Conservation (phyloP, 35 echinoderm and acorn worm species). For the Apostichopus japonicus region DNA sequence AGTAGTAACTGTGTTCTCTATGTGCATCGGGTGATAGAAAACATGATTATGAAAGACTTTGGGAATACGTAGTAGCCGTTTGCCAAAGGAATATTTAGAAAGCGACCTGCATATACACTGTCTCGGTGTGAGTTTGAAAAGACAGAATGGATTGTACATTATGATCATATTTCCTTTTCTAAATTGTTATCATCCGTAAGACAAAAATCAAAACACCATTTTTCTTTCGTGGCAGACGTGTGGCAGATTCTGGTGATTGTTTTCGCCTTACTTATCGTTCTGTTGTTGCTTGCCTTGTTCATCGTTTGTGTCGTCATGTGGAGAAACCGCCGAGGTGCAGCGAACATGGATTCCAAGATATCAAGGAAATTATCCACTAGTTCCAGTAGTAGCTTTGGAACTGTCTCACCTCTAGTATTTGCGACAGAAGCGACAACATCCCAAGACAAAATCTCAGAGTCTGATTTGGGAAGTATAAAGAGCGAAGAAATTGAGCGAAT, state of each 20-base stretch:
- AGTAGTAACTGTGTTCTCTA: too few species aligned
- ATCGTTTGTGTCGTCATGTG: too few species aligned
- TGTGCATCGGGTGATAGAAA: too few species aligned
- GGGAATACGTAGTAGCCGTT: background rate
- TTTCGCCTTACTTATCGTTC: too few species aligned
- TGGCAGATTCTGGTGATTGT: too few species aligned
- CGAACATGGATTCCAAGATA: background rate
- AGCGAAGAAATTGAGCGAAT: slow-evolving; percentile 2
- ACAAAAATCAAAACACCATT: background rate
- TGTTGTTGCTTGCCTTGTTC: too few species aligned
- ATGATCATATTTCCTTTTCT: background rate
- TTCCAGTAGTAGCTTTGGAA: background rate
- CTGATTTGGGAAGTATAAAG: background rate
- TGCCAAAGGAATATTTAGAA: background rate
- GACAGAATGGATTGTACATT: background rate
- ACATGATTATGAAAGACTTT: background rate
- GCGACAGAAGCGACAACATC: background rate
- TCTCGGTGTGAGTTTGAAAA: background rate
- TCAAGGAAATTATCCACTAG: background rate
- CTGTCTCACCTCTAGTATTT: background rate
- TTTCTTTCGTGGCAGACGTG: too few species aligned
- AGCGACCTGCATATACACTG: too few species aligned
- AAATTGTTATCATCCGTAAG: background rate
- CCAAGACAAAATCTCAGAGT: background rate
- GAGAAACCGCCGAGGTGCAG: too few species aligned